Evolutionary conservation across 2,888 invertebrate species (phyloP), one percentile per base, ranked within the genome.

Genomic region (Alloscopus bannaensis): DNA sequence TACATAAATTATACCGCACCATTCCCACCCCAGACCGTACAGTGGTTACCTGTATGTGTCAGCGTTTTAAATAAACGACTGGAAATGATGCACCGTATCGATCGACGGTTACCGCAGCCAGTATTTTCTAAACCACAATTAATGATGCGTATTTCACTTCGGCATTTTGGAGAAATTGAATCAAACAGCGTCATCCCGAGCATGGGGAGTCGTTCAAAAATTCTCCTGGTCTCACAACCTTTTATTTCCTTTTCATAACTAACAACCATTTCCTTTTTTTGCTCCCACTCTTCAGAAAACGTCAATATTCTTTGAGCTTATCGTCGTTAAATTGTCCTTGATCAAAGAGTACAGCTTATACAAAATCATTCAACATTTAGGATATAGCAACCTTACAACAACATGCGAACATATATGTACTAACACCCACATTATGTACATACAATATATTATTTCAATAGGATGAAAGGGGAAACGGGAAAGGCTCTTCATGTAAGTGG

Each of bases 41-140:
- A n/a, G n/a, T n/a, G n/a, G n/a, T n/a, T n/a, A n/a, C n/a, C n/a
- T n/a, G n/a, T n/a, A n/a, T n/a, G n/a, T n/a, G n/a, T n/a, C n/a
- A n/a, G n/a, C n/a, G n/a, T n/a, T n/a, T n/a, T n/a, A n/a, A n/a
- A n/a, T n/a, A n/a, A n/a, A n/a, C n/a, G n/a, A n/a, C n/a, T n/a
- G n/a, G n/a, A n/a, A n/a, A n/a, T n/a, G n/a, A n/a, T n/a, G n/a
- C n/a, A n/a, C n/a, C n/a, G 40, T 55, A 69, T 69, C 69, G 50
- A 69, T 69, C 40, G 31, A 68, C 26, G 13, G 55, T 28, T 45
- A 45, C 69, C 28, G 26, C 40, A 20, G 45, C 59, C 57, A 45
- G 59, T 22, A 57, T 45, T 57, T 42, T 26, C 59, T 57, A 57
- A 2, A 18, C 69, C 57, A 69, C 24, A 69, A 69, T 69, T 69